phyloP scores from a whole-genome alignment of 2,797 vertebrate genomes.

The Craterocephalus amniculus region DNA sequence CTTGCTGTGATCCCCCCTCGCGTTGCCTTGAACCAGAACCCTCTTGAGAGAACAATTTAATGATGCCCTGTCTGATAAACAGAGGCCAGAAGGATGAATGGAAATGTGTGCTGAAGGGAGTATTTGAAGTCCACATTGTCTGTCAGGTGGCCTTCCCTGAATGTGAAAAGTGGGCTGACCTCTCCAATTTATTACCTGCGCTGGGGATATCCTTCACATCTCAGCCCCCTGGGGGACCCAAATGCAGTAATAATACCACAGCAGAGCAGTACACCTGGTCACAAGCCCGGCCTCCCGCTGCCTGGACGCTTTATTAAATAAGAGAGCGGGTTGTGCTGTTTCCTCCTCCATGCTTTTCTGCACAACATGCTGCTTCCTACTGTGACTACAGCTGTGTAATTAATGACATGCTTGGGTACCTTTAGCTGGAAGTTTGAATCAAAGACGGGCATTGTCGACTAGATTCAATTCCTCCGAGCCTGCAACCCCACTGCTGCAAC shows the following conservation, averaged over 20 bases:
- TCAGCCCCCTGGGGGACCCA: slow-evolving; percentile 56
- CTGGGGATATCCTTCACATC: slow-evolving; percentile 60
- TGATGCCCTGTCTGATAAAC: slow-evolving; percentile 63
- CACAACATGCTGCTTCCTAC: slow-evolving; percentile 19
- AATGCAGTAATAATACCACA: slow-evolving; percentile 55
- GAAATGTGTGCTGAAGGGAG: slow-evolving; percentile 54
- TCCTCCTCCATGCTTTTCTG: slow-evolving; percentile 21
- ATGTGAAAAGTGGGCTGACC: slow-evolving; percentile 67
- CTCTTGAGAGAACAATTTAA: slow-evolving; percentile 66
- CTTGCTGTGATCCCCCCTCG: slow-evolving; percentile 46
- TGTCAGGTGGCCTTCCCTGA: slow-evolving; percentile 61
- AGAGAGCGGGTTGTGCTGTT: slow-evolving; percentile 16
- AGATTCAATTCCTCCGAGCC: background rate
- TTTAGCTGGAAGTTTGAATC: slow-evolving; percentile 6
- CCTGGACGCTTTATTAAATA: slow-evolving; percentile 49
- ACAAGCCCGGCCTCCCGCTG: slow-evolving; percentile 26
- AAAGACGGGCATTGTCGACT: background rate
- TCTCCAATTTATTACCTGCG: slow-evolving; percentile 69
- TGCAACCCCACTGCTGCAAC: background rate
- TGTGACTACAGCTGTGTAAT: slow-evolving; percentile 10
- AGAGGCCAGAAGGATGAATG: slow-evolving; percentile 37
- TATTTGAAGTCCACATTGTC: slow-evolving; percentile 52
- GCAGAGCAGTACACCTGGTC: slow-evolving; percentile 20
- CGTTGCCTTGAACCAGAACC: slow-evolving; percentile 45
- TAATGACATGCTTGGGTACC: slow-evolving; percentile 21